These are phyloP conservation scores for Glaucidium brasilianum DNA, from an alignment of 2,113 vertebrate species.

Conservation along the genomic window DNA sequence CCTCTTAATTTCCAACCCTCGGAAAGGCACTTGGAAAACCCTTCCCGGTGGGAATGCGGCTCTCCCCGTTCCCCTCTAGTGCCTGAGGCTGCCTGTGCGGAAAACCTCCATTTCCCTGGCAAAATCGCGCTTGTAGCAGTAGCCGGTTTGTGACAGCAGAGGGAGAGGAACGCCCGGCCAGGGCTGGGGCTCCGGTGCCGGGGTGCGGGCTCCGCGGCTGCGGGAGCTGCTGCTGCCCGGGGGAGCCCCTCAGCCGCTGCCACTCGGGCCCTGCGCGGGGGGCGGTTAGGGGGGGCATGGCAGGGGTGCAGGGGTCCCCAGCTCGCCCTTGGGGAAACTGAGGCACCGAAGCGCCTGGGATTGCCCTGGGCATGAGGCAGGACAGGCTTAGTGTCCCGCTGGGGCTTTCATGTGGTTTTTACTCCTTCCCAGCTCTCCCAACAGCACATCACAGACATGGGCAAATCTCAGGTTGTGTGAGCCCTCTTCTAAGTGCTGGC, in stretches of 20 bases:
- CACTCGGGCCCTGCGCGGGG: too few relatives aligned
- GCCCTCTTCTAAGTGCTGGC: background rate
- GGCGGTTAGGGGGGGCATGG: background rate
- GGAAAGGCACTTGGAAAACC: background rate
- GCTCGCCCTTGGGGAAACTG: background rate
- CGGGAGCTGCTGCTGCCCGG: background rate
- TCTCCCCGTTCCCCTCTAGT: fast-evolving
- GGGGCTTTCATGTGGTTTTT: background rate
- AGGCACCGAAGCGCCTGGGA: background rate
- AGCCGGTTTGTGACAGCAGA: background rate
- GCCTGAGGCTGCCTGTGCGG: fast-evolving
- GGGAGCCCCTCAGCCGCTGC: background rate
- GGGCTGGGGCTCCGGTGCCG: background rate
- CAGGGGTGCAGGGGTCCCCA: background rate
- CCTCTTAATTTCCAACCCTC: background rate
- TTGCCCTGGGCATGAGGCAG: too few relatives aligned
- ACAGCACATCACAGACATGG: fast-evolving
- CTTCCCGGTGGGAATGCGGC: fast-evolving
- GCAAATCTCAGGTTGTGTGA: background rate
- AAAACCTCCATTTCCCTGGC: fast-evolving
- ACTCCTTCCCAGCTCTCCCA: background rate
- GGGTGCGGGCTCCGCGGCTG: background rate
- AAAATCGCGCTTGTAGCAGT: fast-evolving
- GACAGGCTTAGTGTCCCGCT: too few relatives aligned
- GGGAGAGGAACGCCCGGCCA: background rate